Conservation (phyloP, 2,888 invertebrate species). For the Cantharis nigra region DNA sequence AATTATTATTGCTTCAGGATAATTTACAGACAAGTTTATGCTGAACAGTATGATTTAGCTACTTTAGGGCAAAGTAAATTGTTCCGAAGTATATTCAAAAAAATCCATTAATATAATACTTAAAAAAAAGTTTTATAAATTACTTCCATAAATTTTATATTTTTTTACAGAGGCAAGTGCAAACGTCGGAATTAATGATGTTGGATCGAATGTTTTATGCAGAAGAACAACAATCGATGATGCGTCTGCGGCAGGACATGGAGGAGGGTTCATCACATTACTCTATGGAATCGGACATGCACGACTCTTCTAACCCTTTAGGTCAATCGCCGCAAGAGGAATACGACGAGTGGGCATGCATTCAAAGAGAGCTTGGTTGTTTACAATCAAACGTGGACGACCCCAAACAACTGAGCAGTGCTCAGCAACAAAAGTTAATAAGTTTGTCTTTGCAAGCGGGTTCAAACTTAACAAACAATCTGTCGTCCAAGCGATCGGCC, state of each 20-base stretch:
- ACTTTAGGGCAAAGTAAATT: too few species aligned
- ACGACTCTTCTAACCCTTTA: not conserved
- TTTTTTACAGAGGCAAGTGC: conserved; percentile 65
- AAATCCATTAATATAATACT: too few species aligned
- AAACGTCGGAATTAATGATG: conserved; percentile 78
- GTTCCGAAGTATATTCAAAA: too few species aligned
- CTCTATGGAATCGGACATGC: conserved; percentile 5
- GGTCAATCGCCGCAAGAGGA: conserved; percentile 46
- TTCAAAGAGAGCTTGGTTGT: conserved; percentile 67
- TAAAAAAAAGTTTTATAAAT: too few species aligned
- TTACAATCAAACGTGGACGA: conserved; percentile 36
- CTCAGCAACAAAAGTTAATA: not conserved
- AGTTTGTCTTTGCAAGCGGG: not conserved
- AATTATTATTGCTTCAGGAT: too few species aligned
- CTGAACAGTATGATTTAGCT: too few species aligned
- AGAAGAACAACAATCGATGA: conserved; percentile 70
- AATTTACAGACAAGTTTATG: too few species aligned
- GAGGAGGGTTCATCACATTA: conserved; percentile 40
- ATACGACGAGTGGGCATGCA: conserved; percentile 71
- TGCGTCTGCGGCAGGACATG: conserved; percentile 61
- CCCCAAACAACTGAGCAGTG: not conserved
- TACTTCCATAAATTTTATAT: not conserved
- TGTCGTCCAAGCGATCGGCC: conserved; percentile 46
- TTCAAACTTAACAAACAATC: conserved; percentile 6
- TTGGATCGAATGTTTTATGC: conserved; percentile 74